A percentile compares a stretch with the other conserved stretches of the same genome.
Evolutionary conservation across 1,140 invertebrate species (phyloP).

Genomic region (Triops cancriformis): DNA sequence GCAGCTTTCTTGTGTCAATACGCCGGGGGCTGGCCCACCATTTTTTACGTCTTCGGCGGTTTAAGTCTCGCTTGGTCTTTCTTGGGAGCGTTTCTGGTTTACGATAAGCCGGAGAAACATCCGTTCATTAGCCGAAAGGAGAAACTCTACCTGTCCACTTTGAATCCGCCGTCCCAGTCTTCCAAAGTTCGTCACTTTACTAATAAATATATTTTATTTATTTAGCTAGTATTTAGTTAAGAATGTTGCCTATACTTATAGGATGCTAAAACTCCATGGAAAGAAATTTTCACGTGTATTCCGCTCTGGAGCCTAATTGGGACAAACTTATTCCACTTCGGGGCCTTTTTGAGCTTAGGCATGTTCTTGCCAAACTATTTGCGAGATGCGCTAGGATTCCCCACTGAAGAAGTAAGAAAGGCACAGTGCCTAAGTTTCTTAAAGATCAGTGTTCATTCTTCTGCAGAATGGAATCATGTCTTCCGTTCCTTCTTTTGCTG

Average conservation of each 20-base stretch:
- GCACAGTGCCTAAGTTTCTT: not conserved
- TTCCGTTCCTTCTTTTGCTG: not conserved
- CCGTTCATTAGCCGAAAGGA: not conserved
- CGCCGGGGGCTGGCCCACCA: not conserved
- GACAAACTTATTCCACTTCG: not conserved
- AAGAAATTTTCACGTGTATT: not conserved
- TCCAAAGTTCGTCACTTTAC: too few species aligned
- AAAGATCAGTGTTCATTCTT: too few species aligned
- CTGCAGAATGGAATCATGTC: not conserved
- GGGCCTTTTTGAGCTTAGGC: not conserved
- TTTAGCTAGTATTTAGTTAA: not conserved
- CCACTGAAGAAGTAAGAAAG: conserved; percentile 1
- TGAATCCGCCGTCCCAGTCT: not conserved
- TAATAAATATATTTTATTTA: too few species aligned
- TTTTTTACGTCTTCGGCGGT: not conserved
- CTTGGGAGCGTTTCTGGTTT: not conserved
- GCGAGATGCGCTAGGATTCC: not conserved
- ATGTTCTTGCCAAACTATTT: not conserved
- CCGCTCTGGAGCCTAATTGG: not conserved
- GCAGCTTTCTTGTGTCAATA: not conserved
- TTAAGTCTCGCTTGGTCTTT: not conserved
- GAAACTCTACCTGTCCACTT: not conserved
- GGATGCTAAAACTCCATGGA: not conserved
- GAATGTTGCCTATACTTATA: not conserved
- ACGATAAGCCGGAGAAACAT: not conserved